Percentiles rank a stretch among this genome's conserved stretches.
Evolutionary conservation across 2,888 invertebrate genomes (phyloP).

Genomic region (Eilema caniola): DNA sequence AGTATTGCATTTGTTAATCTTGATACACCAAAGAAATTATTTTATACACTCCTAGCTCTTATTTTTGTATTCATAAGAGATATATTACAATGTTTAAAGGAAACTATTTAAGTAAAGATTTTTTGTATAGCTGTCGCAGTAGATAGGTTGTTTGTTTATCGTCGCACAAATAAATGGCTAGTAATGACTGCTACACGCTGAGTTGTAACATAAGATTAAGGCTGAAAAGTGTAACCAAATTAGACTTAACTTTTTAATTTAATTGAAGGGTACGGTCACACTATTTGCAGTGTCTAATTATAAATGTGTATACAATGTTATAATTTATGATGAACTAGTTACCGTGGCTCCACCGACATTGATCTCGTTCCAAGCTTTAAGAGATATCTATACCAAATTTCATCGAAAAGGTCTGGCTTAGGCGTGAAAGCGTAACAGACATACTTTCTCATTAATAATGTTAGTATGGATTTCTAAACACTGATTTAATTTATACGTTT

Average conservation of each 20-base stretch:
- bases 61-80: slow-evolving; percentile 32
- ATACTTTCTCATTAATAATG: no score
- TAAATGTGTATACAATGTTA: not conserved
- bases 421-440: no score
- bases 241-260: slow-evolving; percentile 10
- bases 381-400: no score
- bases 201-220: slow-evolving; percentile 35
- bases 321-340: not conserved
- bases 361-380: no score
- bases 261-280: slow-evolving; percentile 6
- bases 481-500: not conserved
- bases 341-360: no score
- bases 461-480: not conserved
- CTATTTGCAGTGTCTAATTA: not conserved
- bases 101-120: slow-evolving; percentile 28
- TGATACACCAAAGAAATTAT: slow-evolving; percentile 46
- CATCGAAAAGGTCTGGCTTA: no score
- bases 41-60: slow-evolving; percentile 38
- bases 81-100: slow-evolving; percentile 42
- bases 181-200: slow-evolving; percentile 16
- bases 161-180: slow-evolving; percentile 12
- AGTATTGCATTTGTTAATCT: slow-evolving; percentile 37
- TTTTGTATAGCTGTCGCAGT: slow-evolving; percentile 5
- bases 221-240: slow-evolving; percentile 35
- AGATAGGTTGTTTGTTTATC: slow-evolving; percentile 18